Evolutionary conservation across 2,797 vertebrate species (phyloP), one percentile per base, ranked within the genome.

Genomic region (Arctocebus calabarensis): DNA sequence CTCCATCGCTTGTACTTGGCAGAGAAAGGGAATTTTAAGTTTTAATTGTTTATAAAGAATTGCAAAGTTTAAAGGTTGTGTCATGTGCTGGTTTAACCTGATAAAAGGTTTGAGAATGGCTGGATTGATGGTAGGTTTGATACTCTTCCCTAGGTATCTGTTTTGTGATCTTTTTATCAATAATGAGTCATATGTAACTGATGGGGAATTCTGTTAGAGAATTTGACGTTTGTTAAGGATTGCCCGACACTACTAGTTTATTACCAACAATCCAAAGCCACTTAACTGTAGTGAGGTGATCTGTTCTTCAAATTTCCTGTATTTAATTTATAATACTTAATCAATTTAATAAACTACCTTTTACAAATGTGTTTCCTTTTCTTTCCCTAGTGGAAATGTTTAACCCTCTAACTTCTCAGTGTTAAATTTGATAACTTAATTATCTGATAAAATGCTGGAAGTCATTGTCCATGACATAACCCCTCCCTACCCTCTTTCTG

Each of bases 31-130:
- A 17, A 57, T 66, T 94, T 79, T 70, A 40, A 84, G 59, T 92
- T 92, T 97, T 82, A 97, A 61, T 86, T 97, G 57, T 29, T 45
- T 85, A 8, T 86, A 88, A 98, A 71, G 16, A 88, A 27, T 7
- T 88, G 29, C 74, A 83, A 96, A 92, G 19, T 74, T 9, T 94
- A 0, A 48, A 34, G 0, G 29, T 19, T 84, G 16, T 95, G 5
- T 68, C 32, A 32, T 74, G 25, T 74, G n/a, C 25, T 83, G 27
- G 9, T 91, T 81, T 94, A n/a, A 66, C 5, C 14, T 71, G 91
- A 93, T 40, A 23, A 2, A 66, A 83, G 20, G n/a, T 82, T 96
- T 85, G 77, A 81, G 83, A 81, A 77, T 90, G 52, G 64, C 52
- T 79, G 48, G 71, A 62, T 23, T 78, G 14, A 89, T 57, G 29